Evolutionary conservation across 2,113 vertebrate species (phyloP), one percentile per base, ranked within the genome.

Genomic region (Nibea coibor): DNA sequence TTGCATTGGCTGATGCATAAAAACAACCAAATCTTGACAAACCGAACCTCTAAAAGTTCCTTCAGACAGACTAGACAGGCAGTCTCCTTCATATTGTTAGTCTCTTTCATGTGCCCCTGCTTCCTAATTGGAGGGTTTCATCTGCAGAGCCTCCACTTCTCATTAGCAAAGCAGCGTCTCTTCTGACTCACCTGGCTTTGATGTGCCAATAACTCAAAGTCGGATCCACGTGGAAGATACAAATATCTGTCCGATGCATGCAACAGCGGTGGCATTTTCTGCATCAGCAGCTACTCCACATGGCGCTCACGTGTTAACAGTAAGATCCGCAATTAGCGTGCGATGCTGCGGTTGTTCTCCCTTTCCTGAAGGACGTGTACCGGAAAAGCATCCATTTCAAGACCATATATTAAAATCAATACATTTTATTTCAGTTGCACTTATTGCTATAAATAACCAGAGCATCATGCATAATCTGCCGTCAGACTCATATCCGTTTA

Each of bases 31-130:
- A 66, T 72, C 12, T 50, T 70, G 24, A 15, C 19, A 50, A 58
- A 56, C 12, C 14, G 58, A 10, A 31, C 74, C 58, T 67, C 56
- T 48, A 17, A 48, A 48, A 43, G 42, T 9, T 54, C 42, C 48
- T 22, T 28, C 12, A 56, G 61, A 53, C 84, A 92, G 90, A 92
- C 90, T n/a, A 75, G 90, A 39, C 89, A 35, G 90, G 35, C 89
- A 85, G 93, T 88, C 94, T 95, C 90, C 87, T 83, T 75, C 84
- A 74, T 74, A 87, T 31, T 61, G 85, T 68, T 51, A 79, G 83
- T 70, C 86, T 86, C 89, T 92, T 93, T 94, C 87, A 92, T 93
- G 93, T 94, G 86, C 88, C 72, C 83, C 71, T 70, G 80, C 82
- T 81, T 90, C 87, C 92, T 91, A 91, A 91, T 93, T 92, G 89